Conservation (phyloP, 2,113 vertebrate species). For the Atlantisia rogersi region DNA sequence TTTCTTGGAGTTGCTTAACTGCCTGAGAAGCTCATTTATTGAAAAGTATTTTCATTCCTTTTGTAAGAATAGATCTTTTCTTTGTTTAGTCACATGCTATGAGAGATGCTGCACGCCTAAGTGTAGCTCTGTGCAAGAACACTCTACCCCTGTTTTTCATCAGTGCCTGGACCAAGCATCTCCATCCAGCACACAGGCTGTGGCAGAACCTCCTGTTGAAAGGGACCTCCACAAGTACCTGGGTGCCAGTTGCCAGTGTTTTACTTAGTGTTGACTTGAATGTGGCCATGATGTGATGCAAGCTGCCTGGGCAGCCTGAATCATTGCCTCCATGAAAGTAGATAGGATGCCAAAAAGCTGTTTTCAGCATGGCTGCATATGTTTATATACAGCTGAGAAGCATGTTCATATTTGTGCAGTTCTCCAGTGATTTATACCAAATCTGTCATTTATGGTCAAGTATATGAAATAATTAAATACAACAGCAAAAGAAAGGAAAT, state of each 20-base stretch:
- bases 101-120: neutral
- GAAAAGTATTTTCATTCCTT: neutral
- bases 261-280: neutral
- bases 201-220: neutral
- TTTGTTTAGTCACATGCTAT: neutral
- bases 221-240: too few species aligned
- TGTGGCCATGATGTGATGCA: neutral
- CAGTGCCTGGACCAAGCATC: neutral
- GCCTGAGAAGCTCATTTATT: neutral
- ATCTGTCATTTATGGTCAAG: neutral
- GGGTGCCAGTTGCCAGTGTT: neutral
- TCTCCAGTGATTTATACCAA: neutral
- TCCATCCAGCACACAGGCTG: rapidly evolving
- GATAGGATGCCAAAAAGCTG: neutral
- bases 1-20: neutral
- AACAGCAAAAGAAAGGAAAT: neutral
- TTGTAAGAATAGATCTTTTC: neutral
- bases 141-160: rapidly evolving
- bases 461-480: neutral
- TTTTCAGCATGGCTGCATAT: neutral
- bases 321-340: neutral
- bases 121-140: rapidly evolving
- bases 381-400: neutral
- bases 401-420: neutral
- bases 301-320: neutral